These are phyloP conservation scores for Coregonus sp. DNA, from an alignment of 2,797 vertebrate genomes.

Conservation along the genomic window DNA sequence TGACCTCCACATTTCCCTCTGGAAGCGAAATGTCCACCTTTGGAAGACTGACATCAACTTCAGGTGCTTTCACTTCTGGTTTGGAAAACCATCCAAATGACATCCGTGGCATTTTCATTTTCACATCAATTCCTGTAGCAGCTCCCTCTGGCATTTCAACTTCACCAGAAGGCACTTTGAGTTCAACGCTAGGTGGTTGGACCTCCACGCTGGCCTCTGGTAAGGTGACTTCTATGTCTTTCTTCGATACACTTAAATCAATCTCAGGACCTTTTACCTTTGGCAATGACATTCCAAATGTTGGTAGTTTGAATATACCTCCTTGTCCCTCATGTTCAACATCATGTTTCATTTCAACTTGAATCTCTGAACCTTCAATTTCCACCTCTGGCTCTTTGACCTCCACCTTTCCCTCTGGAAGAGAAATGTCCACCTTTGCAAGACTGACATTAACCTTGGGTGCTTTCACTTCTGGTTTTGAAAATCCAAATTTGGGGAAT, in stretches of 20 bases:
- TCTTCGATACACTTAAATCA: not conserved
- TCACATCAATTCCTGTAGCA: constrained; percentile 2
- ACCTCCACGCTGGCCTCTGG: constrained; percentile 27
- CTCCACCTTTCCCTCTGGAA: no score
- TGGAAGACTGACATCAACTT: constrained; percentile 17
- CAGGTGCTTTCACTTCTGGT: constrained; percentile 27
- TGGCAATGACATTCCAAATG: accelerated
- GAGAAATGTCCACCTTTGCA: no score
- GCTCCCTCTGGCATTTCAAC: constrained; percentile 9
- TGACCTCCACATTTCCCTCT: constrained; percentile 14
- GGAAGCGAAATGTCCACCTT: constrained; percentile 21
- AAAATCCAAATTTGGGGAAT: constrained; percentile 29
- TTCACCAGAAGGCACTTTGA: not conserved
- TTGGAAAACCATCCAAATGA: constrained; percentile 46
- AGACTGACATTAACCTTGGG: constrained; percentile 9
- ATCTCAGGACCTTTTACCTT: constrained; percentile 1
- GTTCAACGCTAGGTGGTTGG: constrained; percentile 18
- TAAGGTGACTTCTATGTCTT: not conserved
- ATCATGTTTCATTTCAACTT: not conserved
- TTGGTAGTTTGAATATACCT: constrained; percentile 14
- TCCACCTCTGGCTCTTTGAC: no score
- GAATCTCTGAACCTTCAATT: no score
- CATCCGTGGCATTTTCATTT: constrained; percentile 36
- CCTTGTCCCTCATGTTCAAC: not conserved
- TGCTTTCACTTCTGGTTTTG: constrained; percentile 23